A percentile compares a stretch with the other conserved stretches of the same genome.
phyloP scores from a whole-genome alignment of 2,797 vertebrate genomes.

The Falco naumanni region DNA sequence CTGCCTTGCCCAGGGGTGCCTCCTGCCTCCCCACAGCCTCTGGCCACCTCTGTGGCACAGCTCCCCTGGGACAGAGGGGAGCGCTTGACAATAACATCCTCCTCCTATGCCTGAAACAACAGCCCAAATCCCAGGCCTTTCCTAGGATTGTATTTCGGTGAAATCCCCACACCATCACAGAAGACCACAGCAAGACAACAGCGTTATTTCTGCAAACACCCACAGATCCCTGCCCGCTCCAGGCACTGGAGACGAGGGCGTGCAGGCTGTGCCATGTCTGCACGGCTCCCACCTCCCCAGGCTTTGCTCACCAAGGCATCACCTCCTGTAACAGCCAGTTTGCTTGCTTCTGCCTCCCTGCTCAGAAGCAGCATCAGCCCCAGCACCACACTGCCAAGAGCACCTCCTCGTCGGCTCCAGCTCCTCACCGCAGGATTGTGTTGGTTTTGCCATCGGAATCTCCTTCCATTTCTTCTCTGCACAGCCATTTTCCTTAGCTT shows the following conservation, averaged over 20 bases:
- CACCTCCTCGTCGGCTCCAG: fast-evolving
- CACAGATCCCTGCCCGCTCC: not conserved
- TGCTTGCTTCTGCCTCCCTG: not conserved
- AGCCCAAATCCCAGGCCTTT: not conserved
- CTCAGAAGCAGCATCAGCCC: not conserved
- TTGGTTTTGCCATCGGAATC: not conserved
- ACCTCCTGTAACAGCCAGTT: not conserved
- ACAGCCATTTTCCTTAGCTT: not conserved
- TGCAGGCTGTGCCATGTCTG: not conserved
- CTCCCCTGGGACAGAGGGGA: not conserved
- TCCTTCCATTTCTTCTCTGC: not conserved
- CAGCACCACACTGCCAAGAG: fast-evolving
- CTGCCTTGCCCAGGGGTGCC: not conserved
- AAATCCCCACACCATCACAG: not conserved
- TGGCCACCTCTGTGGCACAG: not conserved
- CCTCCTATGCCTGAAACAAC: not conserved
- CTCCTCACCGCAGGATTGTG: fast-evolving
- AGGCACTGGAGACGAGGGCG: fast-evolving
- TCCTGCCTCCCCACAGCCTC: not conserved
- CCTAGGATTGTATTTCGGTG: not conserved
- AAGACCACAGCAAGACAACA: not conserved
- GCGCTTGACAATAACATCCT: not conserved
- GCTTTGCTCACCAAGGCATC: not conserved
- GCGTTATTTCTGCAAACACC: not conserved
- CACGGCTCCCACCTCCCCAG: not conserved